Evolutionary conservation across 2,797 vertebrate genomes (phyloP), one percentile per base, ranked within the genome.

Genomic region (Echeneis naucrates): DNA sequence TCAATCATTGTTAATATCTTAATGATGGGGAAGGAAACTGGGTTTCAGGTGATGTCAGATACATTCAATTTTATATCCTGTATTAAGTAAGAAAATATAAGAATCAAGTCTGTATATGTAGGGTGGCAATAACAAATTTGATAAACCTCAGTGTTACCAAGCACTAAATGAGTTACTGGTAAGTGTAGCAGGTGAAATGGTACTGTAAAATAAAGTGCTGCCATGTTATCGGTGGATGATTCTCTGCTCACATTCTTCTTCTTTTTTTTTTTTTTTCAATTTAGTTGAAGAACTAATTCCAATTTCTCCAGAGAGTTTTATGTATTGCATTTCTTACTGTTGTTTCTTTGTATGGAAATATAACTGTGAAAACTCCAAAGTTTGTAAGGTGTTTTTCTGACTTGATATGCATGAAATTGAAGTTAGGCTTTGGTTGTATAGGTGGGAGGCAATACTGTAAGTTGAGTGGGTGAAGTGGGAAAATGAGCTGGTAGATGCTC

Each of bases 321-420:
- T 87, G 78, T 83, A 35, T 67, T 42, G 12, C n/a, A 12, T 70
- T 76, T 80, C 68, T 75, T 83, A 26, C 60, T 69, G 6, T 74
- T 80, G 52, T 83, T 89, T 83, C 40, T 91, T 91, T 92, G 62
- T 90, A 86, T 82, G 68, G 50, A 87, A 92, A 90, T 91, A 84
- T 79, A 89, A 75, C 73, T 77, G n/a, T 64, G 32, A 82, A 86
- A 88, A 78, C 26, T 52, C 8, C 12, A 10, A 75, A 50, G 47
- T 69, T 77, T 83, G 58, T 32, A 65, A 54, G 54, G 51, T 68
- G 48, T 77, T 79, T 84, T 72, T 79, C 68, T 86, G 71, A 68
- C 51, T 75, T 64, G 13, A 77, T 56, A 37, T 80, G 52, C 72
- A 72, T 84, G 60, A 68, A 83, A 78, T 66, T 72, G 37, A 72